phyloP scores from a whole-genome alignment of 1,140 invertebrate species.

The Thrips palmi region DNA sequence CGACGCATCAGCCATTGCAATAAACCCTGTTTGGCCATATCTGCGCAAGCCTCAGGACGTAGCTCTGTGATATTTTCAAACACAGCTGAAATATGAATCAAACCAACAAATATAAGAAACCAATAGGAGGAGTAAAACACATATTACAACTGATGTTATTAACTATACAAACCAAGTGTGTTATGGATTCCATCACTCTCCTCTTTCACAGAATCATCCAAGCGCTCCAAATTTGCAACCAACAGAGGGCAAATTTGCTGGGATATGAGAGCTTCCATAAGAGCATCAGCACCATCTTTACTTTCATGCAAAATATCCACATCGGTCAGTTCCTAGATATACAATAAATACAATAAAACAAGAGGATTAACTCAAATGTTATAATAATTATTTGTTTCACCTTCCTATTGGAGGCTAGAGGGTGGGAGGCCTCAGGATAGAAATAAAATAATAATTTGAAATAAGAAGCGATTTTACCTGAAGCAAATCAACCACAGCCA shows the following conservation, averaged over 20 bases:
- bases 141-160: slow-evolving; percentile 3
- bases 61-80: slow-evolving; percentile 90
- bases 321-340: slow-evolving; percentile 78
- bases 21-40: slow-evolving; percentile 76
- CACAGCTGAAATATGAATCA: slow-evolving; percentile 34
- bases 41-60: slow-evolving; percentile 57
- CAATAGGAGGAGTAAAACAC: slow-evolving; percentile 11
- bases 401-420: slow-evolving; percentile 7
- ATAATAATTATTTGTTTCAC: background rate
- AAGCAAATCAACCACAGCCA: slow-evolving; percentile 59
- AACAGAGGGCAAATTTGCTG: slow-evolving; percentile 82
- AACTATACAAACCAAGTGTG: slow-evolving; percentile 47
- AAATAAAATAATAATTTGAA: background rate
- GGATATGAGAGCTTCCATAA: slow-evolving; percentile 63
- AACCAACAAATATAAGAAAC: background rate
- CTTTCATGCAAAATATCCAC: slow-evolving; percentile 88
- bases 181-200: slow-evolving; percentile 95
- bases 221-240: slow-evolving; percentile 79
- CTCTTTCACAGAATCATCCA: slow-evolving; percentile 88
- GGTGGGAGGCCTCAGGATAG: background rate
- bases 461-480: slow-evolving; percentile 25
- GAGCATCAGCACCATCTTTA: slow-evolving; percentile 54
- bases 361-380: background rate
- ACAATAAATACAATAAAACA: slow-evolving; percentile 1
- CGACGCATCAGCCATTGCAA: slow-evolving; percentile 84